A percentile compares a stretch with the other conserved stretches of the same genome.
These are phyloP conservation scores for Diachasma alloeum DNA, from an alignment of 1,140 invertebrate genomes.

Conservation along the genomic window DNA sequence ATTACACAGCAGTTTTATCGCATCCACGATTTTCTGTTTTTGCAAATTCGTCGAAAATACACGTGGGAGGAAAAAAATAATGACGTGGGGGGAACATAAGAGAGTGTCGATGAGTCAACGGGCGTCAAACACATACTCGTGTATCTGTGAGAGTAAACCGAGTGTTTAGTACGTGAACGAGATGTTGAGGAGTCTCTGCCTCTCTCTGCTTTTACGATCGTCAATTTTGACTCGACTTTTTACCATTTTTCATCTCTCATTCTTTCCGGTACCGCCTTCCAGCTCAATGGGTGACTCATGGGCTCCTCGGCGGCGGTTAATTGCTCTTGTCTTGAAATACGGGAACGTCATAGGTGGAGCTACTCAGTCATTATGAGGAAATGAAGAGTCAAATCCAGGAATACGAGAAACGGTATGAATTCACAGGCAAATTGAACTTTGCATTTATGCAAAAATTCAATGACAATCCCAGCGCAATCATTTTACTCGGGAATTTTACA, in stretches of 20 bases:
- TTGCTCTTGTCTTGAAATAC: neutral
- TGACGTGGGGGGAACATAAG: neutral
- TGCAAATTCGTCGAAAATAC: neutral
- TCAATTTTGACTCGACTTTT: neutral
- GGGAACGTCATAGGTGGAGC: neutral
- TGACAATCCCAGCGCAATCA: no score
- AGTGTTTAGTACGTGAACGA: no score
- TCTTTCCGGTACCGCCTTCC: neutral
- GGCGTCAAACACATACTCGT: neutral
- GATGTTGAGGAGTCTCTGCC: neutral
- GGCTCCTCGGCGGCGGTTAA: neutral
- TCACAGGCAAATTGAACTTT: neutral
- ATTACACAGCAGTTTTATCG: neutral
- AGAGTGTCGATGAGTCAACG: conserved; percentile 7
- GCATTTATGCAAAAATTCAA: no score
- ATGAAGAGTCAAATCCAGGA: neutral
- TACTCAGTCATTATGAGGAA: neutral
- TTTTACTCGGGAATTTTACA: no score
- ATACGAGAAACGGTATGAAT: neutral
- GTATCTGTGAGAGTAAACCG: neutral
- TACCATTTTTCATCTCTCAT: neutral
- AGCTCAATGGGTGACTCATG: neutral
- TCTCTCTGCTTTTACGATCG: neutral
- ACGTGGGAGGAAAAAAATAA: neutral
- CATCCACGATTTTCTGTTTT: neutral